These are phyloP conservation scores for Amblyopsis hoosieri DNA, from an alignment of 2,797 vertebrate species.

Conservation along the genomic window DNA sequence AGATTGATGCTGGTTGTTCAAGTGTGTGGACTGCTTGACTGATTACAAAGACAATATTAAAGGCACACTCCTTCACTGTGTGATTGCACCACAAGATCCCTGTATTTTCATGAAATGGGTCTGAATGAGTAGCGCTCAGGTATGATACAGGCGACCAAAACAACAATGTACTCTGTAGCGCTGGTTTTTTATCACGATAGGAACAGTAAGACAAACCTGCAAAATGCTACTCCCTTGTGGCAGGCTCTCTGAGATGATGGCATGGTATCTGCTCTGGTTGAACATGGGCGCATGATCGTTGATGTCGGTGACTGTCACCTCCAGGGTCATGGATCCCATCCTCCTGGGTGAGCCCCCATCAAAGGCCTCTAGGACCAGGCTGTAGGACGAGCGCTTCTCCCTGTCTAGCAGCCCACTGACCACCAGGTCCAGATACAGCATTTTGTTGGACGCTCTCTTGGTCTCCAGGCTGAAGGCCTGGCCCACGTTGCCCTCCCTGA, in stretches of 20 bases:
- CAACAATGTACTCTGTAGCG: too few species aligned
- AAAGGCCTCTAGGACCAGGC: conserved; percentile 87
- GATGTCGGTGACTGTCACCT: conserved; percentile 89
- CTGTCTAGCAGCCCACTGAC: conserved; percentile 87
- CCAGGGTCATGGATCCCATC: conserved; percentile 87
- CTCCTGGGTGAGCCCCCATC: conserved; percentile 89
- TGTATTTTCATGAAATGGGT: too few species aligned
- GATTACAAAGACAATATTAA: too few species aligned
- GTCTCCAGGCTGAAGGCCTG: conserved; percentile 91
- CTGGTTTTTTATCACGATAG: too few species aligned
- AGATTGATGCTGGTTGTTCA: too few species aligned
- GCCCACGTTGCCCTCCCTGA: conserved; percentile 88
- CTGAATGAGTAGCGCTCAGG: too few species aligned
- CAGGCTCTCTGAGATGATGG: conserved; percentile 92
- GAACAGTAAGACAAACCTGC: conserved; percentile 74
- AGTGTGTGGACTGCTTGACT: too few species aligned
- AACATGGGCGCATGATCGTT: conserved; percentile 94
- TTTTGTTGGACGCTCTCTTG: conserved; percentile 84
- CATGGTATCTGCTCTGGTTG: conserved; percentile 96
- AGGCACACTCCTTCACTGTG: too few species aligned
- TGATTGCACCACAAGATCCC: too few species aligned
- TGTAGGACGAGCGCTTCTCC: conserved; percentile 86
- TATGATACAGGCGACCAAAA: too few species aligned
- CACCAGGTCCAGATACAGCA: conserved; percentile 88
- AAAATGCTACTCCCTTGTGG: conserved; percentile 90